Evolutionary conservation across 2,888 invertebrate genomes (phyloP), one percentile per base, ranked within the genome.

Genomic region (Hoplodrina blanda): DNA sequence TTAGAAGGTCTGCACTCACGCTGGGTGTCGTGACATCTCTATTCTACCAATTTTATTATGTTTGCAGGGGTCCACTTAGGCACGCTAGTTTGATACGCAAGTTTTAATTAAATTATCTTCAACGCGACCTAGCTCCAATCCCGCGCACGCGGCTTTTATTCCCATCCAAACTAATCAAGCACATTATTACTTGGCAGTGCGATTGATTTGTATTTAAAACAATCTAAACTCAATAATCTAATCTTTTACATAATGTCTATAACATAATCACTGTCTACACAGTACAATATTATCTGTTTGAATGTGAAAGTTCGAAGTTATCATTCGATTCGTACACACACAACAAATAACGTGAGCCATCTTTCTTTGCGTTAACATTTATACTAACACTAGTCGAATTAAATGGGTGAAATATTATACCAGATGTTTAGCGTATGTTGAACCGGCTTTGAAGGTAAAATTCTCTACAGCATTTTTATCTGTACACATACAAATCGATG

Each of bases 331-430:
- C 53, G 53, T 30, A 73, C 33, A 46, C 44, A 73, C 33, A 46
- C 44, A 53, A 69, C n/a, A 53, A 52, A 50, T 19, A 37, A 25
- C 74, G 37, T 15, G 13, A 25, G 37, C 70, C 46, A 70, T 70
- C 30, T 65, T 64, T 74, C 49, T 64, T 74, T 49, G 41, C 54
- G 65, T 49, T 30, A 65, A n/a, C 70, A 55, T 66, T 44, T 74
- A 66, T 33, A 75, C 55, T 55, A 55, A 70, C 70, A 70, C 25
- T 41, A 46, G 6, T 37, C 46, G 53, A 70, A 74, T 64, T 70
- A 70, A 74, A 70, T 74, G 41, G 37, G 75, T 75, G 75, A 71
- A 44, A 75, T 75, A 71, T 71, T 75, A 33, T 44, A 55, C 71
- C 71, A 70, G 71, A 75, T 71, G 71, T 71, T 66, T 25, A 41